Conservation (phyloP, 2,113 vertebrate genomes). For the Parus major region DNA sequence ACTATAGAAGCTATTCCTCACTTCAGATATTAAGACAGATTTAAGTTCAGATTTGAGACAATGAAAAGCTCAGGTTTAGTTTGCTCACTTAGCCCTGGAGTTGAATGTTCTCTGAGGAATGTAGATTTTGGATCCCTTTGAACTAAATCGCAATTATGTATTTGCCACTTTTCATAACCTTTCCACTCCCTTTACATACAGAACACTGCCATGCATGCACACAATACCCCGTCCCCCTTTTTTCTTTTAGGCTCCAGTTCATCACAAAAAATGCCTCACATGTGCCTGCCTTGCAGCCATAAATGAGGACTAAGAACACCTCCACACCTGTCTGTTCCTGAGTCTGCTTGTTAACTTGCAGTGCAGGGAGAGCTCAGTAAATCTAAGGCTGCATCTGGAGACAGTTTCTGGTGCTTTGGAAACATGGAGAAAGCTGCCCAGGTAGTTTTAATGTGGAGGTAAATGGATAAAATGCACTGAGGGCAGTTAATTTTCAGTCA, state of each 20-base stretch:
- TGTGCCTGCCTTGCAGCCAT: neutral
- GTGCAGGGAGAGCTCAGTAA: neutral
- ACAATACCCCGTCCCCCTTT: neutral
- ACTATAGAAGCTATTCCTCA: neutral
- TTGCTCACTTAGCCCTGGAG: constrained; percentile 47
- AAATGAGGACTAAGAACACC: neutral
- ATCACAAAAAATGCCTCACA: neutral
- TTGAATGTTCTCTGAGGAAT: constrained; percentile 39
- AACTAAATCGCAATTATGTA: constrained; percentile 53
- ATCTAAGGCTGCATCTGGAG: neutral
- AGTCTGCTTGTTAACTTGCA: neutral
- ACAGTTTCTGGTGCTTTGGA: neutral
- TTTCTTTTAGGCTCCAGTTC: neutral
- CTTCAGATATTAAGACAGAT: constrained; percentile 28
- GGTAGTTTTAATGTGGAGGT: neutral
- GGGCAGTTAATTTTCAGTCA: neutral
- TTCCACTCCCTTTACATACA: neutral
- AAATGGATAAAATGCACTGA: neutral
- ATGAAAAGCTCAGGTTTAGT: constrained; percentile 47
- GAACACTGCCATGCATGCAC: neutral
- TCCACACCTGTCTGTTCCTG: neutral
- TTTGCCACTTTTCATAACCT: constrained; percentile 28
- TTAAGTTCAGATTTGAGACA: constrained; percentile 27
- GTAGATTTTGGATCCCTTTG: constrained; percentile 52
- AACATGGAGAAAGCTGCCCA: neutral